phyloP scores from a whole-genome alignment of 2,888 invertebrate species.

The Diaphora mendica region DNA sequence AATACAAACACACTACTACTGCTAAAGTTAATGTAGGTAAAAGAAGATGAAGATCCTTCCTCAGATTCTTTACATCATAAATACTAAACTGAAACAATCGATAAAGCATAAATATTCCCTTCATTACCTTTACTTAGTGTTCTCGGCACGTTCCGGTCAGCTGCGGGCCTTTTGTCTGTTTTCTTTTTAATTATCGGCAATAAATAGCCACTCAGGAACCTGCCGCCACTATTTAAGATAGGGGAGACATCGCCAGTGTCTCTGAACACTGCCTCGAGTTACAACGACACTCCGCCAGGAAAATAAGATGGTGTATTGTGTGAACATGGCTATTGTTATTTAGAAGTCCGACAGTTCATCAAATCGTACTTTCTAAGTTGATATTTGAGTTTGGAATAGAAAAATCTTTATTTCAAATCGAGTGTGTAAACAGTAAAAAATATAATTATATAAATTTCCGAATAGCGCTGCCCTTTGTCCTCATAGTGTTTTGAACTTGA shows the following conservation, averaged over 20 bases:
- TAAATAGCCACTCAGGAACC: conserved; percentile 72
- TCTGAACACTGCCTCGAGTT: conserved; percentile 34
- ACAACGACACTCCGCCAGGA: conserved; percentile 20
- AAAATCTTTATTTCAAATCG: no score
- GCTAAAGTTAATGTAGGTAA: background rate
- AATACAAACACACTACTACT: no score
- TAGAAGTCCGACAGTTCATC: background rate
- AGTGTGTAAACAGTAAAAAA: no score
- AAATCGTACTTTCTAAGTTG: background rate
- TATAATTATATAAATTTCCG: no score
- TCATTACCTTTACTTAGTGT: conserved; percentile 61
- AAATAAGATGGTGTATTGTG: conserved; percentile 24
- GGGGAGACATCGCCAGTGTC: conserved; percentile 52
- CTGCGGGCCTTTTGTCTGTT: conserved; percentile 81
- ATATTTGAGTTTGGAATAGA: background rate
- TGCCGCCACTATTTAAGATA: conserved; percentile 59
- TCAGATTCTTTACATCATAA: background rate
- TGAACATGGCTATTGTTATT: conserved; percentile 13
- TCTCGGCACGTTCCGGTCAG: conserved; percentile 78
- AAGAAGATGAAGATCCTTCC: background rate
- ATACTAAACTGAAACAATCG: conserved; percentile 6
- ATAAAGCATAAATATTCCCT: conserved; percentile 33
- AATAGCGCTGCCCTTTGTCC: no score
- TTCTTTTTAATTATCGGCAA: conserved; percentile 84
- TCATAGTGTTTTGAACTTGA: no score